Percentiles rank a stretch among this genome's conserved stretches.
phyloP scores from a whole-genome alignment of 2,888 invertebrate genomes.

The Sarcophaga subvicina region DNA sequence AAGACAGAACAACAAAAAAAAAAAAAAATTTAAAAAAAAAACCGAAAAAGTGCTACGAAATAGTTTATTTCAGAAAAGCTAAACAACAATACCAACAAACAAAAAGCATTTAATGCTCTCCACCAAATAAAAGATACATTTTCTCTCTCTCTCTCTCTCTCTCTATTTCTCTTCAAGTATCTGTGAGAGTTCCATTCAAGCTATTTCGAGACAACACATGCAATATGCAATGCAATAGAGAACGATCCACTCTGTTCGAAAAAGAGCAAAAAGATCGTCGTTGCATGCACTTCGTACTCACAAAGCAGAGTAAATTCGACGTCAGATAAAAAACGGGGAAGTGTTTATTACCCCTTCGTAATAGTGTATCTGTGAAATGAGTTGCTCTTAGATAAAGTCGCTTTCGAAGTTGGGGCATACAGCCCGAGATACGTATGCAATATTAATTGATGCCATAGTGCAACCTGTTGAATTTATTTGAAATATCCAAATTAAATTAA shows the following conservation, averaged over 20 bases:
- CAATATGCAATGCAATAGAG: not conserved
- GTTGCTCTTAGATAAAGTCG: conserved; percentile 30
- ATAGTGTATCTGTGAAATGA: conserved; percentile 23
- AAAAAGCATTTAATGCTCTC: not conserved
- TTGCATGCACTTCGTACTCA: conserved; percentile 20
- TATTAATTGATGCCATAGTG: conserved; percentile 13
- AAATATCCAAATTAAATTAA: not conserved
- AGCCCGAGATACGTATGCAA: not conserved
- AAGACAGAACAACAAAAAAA: conserved; percentile 1
- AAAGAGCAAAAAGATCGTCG: conserved; percentile 23
- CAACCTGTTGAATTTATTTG: conserved; percentile 52
- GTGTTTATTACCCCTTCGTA: conserved; percentile 48
- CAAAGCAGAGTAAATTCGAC: conserved; percentile 52
- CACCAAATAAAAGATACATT: not conserved
- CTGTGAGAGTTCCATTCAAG: not conserved
- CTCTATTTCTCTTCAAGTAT: not conserved
- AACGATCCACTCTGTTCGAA: not conserved
- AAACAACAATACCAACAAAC: not conserved
- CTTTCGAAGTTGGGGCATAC: conserved; percentile 57
- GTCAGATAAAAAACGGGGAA: conserved; percentile 62
- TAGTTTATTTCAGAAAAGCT: not conserved
- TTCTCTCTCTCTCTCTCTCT: too few species aligned
- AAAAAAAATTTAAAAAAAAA: too few species aligned
- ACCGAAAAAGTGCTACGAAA: not conserved
- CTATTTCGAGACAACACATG: not conserved